Conservation (phyloP, 2,113 vertebrate species). For the Varanus komodoensis region DNA sequence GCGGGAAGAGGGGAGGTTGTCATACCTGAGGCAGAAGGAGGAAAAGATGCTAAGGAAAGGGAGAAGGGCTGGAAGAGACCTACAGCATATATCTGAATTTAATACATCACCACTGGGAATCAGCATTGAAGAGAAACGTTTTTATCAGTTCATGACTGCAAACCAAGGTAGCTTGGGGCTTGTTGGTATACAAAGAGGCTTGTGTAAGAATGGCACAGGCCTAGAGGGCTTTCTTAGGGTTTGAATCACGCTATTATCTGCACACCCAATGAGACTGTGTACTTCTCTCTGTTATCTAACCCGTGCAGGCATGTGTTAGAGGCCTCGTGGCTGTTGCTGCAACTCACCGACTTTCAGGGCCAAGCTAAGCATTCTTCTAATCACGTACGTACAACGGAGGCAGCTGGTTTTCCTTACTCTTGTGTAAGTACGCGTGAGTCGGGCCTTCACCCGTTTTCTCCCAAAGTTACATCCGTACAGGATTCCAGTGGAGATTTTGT, state of each 20-base stretch:
- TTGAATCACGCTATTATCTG: background rate
- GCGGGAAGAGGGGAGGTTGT: background rate
- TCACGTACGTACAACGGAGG: no score
- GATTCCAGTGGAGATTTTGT: no score
- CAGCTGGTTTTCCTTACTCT: no score
- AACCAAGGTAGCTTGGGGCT: background rate
- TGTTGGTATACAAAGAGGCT: background rate
- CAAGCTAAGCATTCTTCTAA: no score
- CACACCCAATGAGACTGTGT: background rate
- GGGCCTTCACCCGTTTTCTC: no score
- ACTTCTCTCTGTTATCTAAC: background rate
- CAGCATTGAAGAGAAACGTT: background rate
- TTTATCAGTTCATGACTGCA: background rate
- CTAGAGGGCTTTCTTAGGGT: background rate
- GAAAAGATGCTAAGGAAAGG: background rate
- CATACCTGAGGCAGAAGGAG: background rate
- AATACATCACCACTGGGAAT: background rate
- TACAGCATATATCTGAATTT: background rate
- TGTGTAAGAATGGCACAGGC: no score
- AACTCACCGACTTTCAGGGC: background rate
- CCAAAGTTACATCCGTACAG: background rate
- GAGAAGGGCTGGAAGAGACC: background rate
- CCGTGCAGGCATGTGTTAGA: no score
- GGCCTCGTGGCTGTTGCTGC: background rate
- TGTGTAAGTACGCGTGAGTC: background rate